These are phyloP conservation scores for Procambarus clarkii DNA, from an alignment of 1,140 invertebrate species.

Conservation along the genomic window DNA sequence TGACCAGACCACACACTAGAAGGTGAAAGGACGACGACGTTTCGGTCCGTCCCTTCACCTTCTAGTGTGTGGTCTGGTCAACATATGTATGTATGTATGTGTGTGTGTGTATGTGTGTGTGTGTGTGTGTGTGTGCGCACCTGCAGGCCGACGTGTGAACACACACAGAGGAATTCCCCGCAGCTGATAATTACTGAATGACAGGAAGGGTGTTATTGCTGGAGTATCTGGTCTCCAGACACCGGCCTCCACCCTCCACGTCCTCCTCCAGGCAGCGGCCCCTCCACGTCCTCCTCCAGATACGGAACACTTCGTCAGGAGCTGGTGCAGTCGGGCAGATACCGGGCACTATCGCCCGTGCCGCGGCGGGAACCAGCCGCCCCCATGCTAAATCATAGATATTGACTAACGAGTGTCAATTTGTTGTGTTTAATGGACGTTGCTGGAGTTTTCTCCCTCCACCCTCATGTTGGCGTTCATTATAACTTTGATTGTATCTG, in stretches of 20 bases:
- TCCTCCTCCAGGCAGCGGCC: conserved; percentile 10
- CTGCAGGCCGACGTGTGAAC: neutral
- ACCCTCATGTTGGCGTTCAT: neutral
- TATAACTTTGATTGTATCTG: conserved; percentile 27
- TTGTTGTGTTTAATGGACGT: conserved; percentile 47
- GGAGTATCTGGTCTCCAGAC: conserved; percentile 18
- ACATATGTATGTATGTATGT: no score
- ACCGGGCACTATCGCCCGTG: conserved; percentile 27
- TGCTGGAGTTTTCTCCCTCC: conserved; percentile 12
- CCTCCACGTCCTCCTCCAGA: neutral
- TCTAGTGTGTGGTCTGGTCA: no score
- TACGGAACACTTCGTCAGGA: no score
- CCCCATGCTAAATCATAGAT: conserved; percentile 30
- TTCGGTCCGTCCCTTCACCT: no score
- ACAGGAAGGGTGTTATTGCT: conserved; percentile 39
- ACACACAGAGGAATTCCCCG: neutral
- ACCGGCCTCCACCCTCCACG: neutral
- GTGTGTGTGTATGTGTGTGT: neutral
- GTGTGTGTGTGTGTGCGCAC: neutral
- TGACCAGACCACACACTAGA: no score
- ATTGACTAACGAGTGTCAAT: conserved; percentile 57
- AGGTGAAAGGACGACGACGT: no score
- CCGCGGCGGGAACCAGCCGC: neutral
- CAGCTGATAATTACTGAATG: conserved; percentile 54
- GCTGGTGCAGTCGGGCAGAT: neutral